Base-by-base conservation (phyloP, 1,140 invertebrate genomes). In the Ceratosolen solmsi region DNA sequence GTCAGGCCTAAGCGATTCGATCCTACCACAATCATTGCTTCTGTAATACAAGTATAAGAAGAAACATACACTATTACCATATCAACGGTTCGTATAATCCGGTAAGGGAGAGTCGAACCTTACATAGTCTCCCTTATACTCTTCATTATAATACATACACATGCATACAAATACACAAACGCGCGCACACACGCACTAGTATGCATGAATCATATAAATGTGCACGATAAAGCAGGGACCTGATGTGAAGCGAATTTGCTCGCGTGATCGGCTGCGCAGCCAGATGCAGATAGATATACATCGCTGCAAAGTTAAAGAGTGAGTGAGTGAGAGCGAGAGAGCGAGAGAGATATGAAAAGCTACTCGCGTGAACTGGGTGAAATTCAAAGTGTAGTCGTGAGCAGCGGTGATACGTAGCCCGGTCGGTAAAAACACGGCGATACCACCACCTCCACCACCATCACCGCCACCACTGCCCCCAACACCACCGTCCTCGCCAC, bases 221-320 rank as follows among this genome's bases (percentile, higher is more conserved):
- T 30, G 80, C n/a, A 15, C 22, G 80, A 76, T 81, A 81, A 81
- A 70, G 63, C 73, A 81, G 80, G 80, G 63, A 80, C 38, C 79
- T 74, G 79, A 74, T 80, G 58, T 25, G 63, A 68, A 63, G 46
- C 38, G 70, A 27, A 71, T 46, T 46, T 25, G 25, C 49, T 38
- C 17, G 22, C 27, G 20, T 63, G 79, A 81, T 76, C 72, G 80
- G 72, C 73, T 30, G 46, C 36, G 72, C 71, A 46, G 33, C 72
- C 58, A 72, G 68, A 22, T n/a, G 33, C 70, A n/a, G 38, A 72
- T 33, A 60, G 68, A 30, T n/a, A 5, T n/a, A 13, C 2, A 1
- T 15, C 70, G 20, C n/a, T 22, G 15, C 7, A 2, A 22, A 27
- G 36, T 1, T 25, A 68, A 41, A 13, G 27, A 17, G 56, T 0